Evolutionary conservation across 1,140 invertebrate species (phyloP).

Genomic region (Cotesia glomerata): DNA sequence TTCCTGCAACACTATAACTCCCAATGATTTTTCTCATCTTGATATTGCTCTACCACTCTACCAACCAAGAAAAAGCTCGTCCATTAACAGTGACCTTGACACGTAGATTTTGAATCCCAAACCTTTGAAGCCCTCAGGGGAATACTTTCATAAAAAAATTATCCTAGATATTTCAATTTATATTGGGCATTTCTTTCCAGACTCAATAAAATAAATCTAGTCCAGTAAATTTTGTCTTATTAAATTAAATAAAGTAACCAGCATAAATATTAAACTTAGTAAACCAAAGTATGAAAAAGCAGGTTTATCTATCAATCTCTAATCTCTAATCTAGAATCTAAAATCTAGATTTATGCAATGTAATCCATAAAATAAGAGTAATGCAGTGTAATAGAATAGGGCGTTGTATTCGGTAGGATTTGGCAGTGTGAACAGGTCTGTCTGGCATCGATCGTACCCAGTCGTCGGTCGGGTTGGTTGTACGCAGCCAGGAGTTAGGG

Average conservation of each 20-base stretch:
- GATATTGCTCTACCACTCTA: background rate
- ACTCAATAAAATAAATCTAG: too few relatives aligned
- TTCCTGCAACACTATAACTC: too few relatives aligned
- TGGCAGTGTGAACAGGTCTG: slow-evolving; percentile 61
- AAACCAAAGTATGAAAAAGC: too few relatives aligned
- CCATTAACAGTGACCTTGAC: slow-evolving; percentile 20
- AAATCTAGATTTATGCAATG: too few relatives aligned
- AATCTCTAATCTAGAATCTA: too few relatives aligned
- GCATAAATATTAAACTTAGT: too few relatives aligned
- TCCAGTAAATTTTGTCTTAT: too few relatives aligned
- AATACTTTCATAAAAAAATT: background rate
- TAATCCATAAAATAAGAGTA: slow-evolving; percentile 6
- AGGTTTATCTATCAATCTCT: too few relatives aligned
- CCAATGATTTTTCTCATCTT: slow-evolving; percentile 9
- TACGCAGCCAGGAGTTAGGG: background rate
- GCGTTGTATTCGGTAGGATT: slow-evolving; percentile 49
- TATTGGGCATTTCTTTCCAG: background rate
- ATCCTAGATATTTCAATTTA: background rate
- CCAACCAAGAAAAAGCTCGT: background rate
- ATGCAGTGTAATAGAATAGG: slow-evolving; percentile 9
- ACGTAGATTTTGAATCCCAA: slow-evolving; percentile 2
- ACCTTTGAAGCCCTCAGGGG: background rate
- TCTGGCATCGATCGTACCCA: slow-evolving; percentile 62
- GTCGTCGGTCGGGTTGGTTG: slow-evolving; percentile 8
- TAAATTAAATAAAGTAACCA: too few relatives aligned